A percentile compares a stretch with the other conserved stretches of the same genome.
These are phyloP conservation scores for Mimas tiliae DNA, from an alignment of 2,888 invertebrate genomes.

Conservation along the genomic window DNA sequence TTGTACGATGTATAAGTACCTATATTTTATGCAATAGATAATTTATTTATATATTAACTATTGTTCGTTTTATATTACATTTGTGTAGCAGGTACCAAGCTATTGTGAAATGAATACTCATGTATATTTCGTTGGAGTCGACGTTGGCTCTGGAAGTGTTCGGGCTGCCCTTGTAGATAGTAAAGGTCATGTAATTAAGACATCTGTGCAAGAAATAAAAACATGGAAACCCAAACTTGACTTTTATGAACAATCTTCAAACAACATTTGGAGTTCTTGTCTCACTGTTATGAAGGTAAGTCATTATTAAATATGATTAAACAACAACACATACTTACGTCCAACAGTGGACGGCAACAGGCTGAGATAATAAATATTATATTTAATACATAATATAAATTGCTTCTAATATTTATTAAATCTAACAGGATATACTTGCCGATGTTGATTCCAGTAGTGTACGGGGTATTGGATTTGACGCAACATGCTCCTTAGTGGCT, in stretches of 20 bases:
- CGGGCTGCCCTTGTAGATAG: conserved; percentile 92
- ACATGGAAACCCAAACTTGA: conserved; percentile 91
- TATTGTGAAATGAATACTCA: conserved; percentile 48
- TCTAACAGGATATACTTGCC: conserved; percentile 85
- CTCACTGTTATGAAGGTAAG: conserved; percentile 90
- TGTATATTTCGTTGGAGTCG: conserved; percentile 92
- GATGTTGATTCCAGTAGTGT: conserved; percentile 83
- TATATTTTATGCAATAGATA: background rate
- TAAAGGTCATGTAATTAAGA: conserved; percentile 87
- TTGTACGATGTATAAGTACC: no score
- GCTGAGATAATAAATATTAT: conserved; percentile 33
- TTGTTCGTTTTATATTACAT: no score
- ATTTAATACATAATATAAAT: background rate
- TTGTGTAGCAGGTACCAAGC: background rate
- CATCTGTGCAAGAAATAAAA: conserved; percentile 87
- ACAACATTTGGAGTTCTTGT: conserved; percentile 93
- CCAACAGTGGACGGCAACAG: no score
- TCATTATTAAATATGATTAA: no score
- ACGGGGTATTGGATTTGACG: conserved; percentile 97
- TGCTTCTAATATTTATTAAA: conserved; percentile 16
- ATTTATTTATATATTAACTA: background rate
- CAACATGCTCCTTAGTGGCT: conserved; percentile 96
- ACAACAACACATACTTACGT: no score
- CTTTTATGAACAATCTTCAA: conserved; percentile 95
- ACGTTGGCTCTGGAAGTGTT: conserved; percentile 96